Evolutionary conservation across 1,140 invertebrate species (phyloP).

Genomic region (Leptoteleia sp.): DNA sequence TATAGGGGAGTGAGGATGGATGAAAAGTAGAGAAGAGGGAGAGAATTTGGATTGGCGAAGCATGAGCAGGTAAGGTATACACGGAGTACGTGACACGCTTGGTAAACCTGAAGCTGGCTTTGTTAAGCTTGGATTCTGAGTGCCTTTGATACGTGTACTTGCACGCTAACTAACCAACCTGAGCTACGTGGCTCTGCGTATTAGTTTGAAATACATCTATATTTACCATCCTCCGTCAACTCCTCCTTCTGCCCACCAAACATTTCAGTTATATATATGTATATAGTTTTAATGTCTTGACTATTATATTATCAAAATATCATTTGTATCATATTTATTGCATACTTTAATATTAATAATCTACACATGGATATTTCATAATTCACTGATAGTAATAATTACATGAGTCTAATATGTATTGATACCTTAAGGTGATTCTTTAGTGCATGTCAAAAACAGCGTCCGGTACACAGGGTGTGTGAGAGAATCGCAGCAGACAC

Average conservation of each 20-base stretch:
- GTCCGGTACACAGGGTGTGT: too few relatives aligned
- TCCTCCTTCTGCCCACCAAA: background rate
- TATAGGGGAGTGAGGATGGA: constrained; percentile 64
- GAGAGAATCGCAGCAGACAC: too few relatives aligned
- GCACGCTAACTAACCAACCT: constrained; percentile 82
- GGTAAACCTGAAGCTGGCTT: constrained; percentile 79
- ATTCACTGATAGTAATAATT: too few relatives aligned
- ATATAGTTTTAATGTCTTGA: background rate
- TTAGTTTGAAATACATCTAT: constrained; percentile 67
- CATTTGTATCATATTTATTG: too few relatives aligned
- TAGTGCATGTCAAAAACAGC: too few relatives aligned
- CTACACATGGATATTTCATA: too few relatives aligned
- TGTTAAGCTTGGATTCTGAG: constrained; percentile 82
- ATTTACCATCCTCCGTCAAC: constrained; percentile 45
- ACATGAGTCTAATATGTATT: too few relatives aligned
- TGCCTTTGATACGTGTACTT: constrained; percentile 83
- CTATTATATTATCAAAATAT: constrained; percentile 7
- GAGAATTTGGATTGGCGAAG: constrained; percentile 75
- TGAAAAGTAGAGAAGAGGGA: constrained; percentile 64
- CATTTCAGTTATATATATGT: constrained; percentile 1
- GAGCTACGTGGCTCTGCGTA: constrained; percentile 74
- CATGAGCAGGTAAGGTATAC: constrained; percentile 78
- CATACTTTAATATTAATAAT: too few relatives aligned
- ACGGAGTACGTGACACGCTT: constrained; percentile 81
- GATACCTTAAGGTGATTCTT: too few relatives aligned